Base-by-base conservation (phyloP, 2,113 vertebrate genomes). In the Lepus timidus region DNA sequence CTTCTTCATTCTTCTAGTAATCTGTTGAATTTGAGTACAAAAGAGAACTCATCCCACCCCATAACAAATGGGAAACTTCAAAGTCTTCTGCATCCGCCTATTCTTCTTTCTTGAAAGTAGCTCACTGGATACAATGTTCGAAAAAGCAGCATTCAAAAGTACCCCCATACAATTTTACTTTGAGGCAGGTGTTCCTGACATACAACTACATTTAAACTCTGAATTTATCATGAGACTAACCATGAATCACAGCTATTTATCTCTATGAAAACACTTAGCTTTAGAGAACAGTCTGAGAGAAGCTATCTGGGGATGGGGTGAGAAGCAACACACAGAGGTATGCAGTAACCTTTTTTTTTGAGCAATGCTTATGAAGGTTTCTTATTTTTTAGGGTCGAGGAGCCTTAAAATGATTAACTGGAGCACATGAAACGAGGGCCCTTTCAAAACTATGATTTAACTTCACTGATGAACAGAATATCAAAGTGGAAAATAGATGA, bases 21-120 rank as follows among this genome's bases (percentile, higher is more conserved):
- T 67, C 31, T 64, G 55, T 6, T 74, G 91, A 55, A 14, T 91
- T 81, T 67, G 36, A 79, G 29, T 22, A 17, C 17, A 80, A 27
- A 64, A 11, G 0, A 65, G 20, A 64, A 55, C 22, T 73, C 80
- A 44, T 55, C 31, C 20, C 22, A 39, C 16, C 31, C 55, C 61
- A 74, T 81, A 65, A 74, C 29, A 75, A 86, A 85, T 79, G 4
- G 51, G 44, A 81, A 9, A 88, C 3, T 11, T 31, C 49, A 58
- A 67, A 87, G 49, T 61, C 29, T 61, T 85, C 62, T 52, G 33
- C 19, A 62, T 73, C 17, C 33, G 22, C 51, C 19, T 62, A 55
- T 87, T 74, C 31, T 95, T 96, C 61, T 88, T 84, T 62, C 86
- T 92, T 94, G 1, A 95, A 93, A 97, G 84, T 74, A 95, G 20